phyloP scores from a whole-genome alignment of 2,113 vertebrate genomes.

The Neopipo cinnamomea region DNA sequence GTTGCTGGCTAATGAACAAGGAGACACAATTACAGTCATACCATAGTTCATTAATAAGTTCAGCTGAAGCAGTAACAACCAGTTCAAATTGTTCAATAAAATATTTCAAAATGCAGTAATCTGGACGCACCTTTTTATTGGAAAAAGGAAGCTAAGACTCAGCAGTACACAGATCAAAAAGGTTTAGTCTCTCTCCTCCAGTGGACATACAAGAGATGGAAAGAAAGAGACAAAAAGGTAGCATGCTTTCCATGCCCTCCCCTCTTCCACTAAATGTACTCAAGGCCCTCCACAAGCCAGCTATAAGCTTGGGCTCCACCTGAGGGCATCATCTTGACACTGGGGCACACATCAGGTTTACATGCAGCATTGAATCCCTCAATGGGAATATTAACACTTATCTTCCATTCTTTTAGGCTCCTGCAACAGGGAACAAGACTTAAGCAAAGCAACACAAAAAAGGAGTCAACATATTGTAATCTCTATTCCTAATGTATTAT shows the following conservation, averaged over 20 bases:
- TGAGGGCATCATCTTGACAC: slow-evolving; percentile 12
- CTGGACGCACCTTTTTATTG: neutral
- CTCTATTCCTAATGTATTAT: neutral
- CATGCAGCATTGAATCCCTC: neutral
- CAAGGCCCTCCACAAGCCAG: neutral
- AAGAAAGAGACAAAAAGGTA: neutral
- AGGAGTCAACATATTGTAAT: neutral
- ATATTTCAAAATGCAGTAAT: neutral
- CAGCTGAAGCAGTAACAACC: neutral
- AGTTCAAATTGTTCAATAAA: neutral
- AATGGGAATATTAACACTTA: neutral
- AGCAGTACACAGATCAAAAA: neutral
- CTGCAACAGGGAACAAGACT: neutral
- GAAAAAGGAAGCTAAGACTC: neutral
- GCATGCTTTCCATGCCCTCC: neutral
- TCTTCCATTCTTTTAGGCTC: neutral
- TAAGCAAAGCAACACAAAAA: neutral
- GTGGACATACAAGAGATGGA: rapidly evolving
- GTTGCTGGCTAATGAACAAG: neutral
- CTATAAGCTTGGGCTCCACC: neutral
- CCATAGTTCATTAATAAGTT: neutral
- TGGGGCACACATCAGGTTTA: neutral
- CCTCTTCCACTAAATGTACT: neutral
- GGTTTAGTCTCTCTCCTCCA: neutral
- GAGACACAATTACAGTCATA: neutral